Percentiles rank a stretch among this genome's conserved stretches.
phyloP scores from a whole-genome alignment of 2,113 vertebrate species.

The Misgurnus mizolepis region DNA sequence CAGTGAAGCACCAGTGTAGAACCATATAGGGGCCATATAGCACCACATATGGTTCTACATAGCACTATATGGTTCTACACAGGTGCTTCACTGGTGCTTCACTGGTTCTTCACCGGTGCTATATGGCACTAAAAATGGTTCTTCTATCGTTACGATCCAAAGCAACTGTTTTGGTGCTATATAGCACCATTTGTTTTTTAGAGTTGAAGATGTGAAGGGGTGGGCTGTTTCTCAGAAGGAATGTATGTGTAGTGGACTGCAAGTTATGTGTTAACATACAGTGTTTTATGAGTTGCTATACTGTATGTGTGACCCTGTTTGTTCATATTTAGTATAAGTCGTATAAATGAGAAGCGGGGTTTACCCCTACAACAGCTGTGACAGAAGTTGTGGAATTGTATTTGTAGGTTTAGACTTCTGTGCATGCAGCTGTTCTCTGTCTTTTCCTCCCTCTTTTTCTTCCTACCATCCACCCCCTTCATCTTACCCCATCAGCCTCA shows the following conservation, averaged over 20 bases:
- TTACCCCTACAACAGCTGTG: conserved; percentile 4
- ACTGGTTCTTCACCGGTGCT: too few relatives aligned
- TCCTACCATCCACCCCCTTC: background rate
- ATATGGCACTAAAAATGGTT: too few relatives aligned
- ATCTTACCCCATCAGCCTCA: conserved; percentile 2
- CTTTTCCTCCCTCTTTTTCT: background rate
- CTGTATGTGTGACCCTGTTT: background rate
- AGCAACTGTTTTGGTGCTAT: too few relatives aligned
- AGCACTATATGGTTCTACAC: too few relatives aligned
- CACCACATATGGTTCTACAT: too few relatives aligned
- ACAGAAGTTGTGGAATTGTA: conserved; percentile 1
- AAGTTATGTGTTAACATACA: background rate
- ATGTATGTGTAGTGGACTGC: background rate
- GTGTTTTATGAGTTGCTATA: background rate
- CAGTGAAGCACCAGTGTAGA: too few relatives aligned
- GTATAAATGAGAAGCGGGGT: background rate
- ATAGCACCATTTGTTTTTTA: too few relatives aligned
- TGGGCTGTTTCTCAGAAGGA: background rate
- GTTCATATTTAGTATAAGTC: background rate
- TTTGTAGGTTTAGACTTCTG: conserved; percentile 21
- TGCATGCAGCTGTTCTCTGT: conserved; percentile 39
- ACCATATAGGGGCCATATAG: too few relatives aligned
- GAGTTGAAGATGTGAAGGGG: background rate
- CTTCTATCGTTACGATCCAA: too few relatives aligned
- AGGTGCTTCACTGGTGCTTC: too few relatives aligned